Base-by-base conservation (phyloP, 2,113 vertebrate species). In the Copsychus sechellarum region DNA sequence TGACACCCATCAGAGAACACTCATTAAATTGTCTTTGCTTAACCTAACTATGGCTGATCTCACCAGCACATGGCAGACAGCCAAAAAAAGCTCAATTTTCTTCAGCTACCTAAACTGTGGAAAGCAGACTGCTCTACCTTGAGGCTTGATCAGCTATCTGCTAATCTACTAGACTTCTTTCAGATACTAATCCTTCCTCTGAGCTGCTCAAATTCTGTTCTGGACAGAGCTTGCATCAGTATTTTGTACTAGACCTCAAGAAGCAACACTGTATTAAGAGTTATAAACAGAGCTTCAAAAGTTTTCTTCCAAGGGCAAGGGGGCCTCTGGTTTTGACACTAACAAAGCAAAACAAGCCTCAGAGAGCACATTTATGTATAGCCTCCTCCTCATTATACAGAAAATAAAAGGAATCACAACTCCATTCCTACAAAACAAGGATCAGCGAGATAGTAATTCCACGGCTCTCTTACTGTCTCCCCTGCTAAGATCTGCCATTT, bases 291-390 rank as follows among this genome's bases (percentile, higher is more conserved):
- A 78, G 5, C 11, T 88, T 79, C 21, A 51, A 26, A 51, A 88
- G 11, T 6, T 47, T 87, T 85, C 34, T 85, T 61, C 43, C 14
- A 38, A 78, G 8, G 8, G 8, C 45, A 74, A 87, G 11, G 4
- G 5, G 17, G 48, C 4, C 12, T 69, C 26, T 56, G 8, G 9
- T n/a, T 93, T 91, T 2, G 11, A 60, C 9, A n/a, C 6, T 47
- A 77, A 62, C 36, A 8, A 5, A 70, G n/a, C 0, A 36, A 74
- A 66, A 70, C 10, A 17, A 2, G 6, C 0, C 8, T 6, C 16
- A 33, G 50, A 19, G 22, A 62, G 3, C 16, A 50, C 6, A 47
- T 43, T 58, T 38, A 71, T 33, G 33, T 26, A 23, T 24, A 76
- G 40, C 21, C 18, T 81, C 24, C 38, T 79, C 9, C 42, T 76